Conservation (phyloP, 1,140 invertebrate species). For the Neodiprion fabricii region DNA sequence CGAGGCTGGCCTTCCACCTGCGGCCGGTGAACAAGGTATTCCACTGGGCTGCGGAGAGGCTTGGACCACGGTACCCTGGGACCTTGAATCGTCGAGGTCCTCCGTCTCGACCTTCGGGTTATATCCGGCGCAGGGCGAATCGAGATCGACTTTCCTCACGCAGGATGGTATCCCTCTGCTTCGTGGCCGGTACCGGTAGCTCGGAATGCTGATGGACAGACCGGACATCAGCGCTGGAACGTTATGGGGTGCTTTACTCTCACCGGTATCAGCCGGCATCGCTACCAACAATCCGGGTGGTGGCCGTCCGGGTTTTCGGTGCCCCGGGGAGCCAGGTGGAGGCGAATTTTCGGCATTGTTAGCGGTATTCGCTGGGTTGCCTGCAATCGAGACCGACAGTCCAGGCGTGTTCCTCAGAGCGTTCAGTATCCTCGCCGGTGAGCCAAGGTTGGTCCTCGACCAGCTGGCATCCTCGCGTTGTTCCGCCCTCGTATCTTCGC, state of each 20-base stretch:
- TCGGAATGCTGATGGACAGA: conserved; percentile 44
- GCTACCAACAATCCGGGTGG: no score
- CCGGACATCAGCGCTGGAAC: conserved; percentile 21
- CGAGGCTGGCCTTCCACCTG: conserved; percentile 40
- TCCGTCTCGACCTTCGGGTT: conserved; percentile 25
- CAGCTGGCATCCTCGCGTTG: conserved; percentile 14
- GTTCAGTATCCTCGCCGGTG: conserved; percentile 40
- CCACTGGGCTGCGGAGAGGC: conserved; percentile 72
- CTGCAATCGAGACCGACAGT: conserved; percentile 50
- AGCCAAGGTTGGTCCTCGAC: background rate
- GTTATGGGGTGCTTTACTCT: conserved; percentile 19
- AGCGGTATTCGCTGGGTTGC: conserved; percentile 30
- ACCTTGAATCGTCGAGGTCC: conserved; percentile 48
- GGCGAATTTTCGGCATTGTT: conserved; percentile 26
- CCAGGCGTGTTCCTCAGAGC: conserved; percentile 52
- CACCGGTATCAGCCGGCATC: no score
- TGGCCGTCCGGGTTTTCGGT: background rate
- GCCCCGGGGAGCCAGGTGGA: background rate
- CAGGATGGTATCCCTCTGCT: conserved; percentile 25
- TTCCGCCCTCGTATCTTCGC: background rate
- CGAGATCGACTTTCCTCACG: conserved; percentile 32
- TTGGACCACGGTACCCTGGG: conserved; percentile 68
- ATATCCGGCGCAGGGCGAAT: conserved; percentile 14
- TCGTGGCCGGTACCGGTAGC: conserved; percentile 35
- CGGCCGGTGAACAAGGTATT: conserved; percentile 57